phyloP scores from a whole-genome alignment of 2,113 vertebrate genomes.

The Macrotis lagotis region DNA sequence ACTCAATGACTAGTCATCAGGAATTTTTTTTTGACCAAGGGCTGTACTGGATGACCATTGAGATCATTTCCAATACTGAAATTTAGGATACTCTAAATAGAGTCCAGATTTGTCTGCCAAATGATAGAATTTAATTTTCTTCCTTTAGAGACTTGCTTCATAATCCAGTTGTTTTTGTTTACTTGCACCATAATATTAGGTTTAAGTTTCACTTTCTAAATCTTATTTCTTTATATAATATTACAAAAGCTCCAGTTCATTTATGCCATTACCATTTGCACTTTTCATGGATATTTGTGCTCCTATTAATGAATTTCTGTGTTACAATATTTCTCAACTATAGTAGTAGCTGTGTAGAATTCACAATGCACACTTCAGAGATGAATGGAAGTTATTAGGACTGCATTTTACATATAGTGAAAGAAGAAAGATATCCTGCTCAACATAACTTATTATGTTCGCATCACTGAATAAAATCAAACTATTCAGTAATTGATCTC shows the following conservation, averaged over 20 bases:
- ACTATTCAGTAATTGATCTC: background rate
- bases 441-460: background rate
- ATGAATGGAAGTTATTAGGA: constrained; percentile 50
- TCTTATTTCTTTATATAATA: background rate
- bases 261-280: background rate
- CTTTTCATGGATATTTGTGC: background rate
- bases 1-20: background rate
- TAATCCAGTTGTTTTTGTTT: background rate
- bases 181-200: background rate
- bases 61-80: background rate
- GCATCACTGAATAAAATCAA: constrained; percentile 17
- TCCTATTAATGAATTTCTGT: background rate
- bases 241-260: background rate
- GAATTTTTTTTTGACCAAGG: background rate
- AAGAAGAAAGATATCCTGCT: background rate
- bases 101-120: background rate
- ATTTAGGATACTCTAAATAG: background rate
- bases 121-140: background rate
- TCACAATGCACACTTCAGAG: constrained; percentile 28
- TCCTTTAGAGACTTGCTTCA: background rate
- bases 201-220: constrained; percentile 13
- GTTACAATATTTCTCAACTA: background rate
- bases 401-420: constrained; percentile 31
- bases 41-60: background rate
- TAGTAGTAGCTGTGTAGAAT: background rate